Base-by-base conservation (phyloP, 2,888 invertebrate species). In the Homarus gammarus region DNA sequence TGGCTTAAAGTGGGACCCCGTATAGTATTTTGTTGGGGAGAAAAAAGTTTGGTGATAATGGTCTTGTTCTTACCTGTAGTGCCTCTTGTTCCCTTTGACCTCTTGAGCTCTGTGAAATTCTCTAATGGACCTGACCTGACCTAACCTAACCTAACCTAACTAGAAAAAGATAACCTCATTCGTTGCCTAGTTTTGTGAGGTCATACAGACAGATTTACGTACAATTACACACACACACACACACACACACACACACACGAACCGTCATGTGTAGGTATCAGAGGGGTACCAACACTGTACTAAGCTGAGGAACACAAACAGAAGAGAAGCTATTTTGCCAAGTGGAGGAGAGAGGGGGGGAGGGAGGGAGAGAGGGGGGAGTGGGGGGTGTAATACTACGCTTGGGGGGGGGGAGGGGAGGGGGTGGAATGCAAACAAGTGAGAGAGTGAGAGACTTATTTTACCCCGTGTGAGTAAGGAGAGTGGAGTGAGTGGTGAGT, bases 211-310 rank as follows among this genome's bases (percentile, higher is more conserved):
- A 72, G 2, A 72, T 33, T 31, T 15, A 72, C 27, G 31, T 15
- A 72, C 27, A 31, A 2, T 31, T 5, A 72, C 72, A 72, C 72
- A 72, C 72, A 72, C 72, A 72, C 72, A 72, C 72, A 72, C 72
- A 72, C 72, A 72, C 72, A 72, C 72, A 72, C 72, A 33, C 33
- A 72, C 27, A 27, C 33, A 15, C 2, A 22, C 38, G 12, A 27
- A 68, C 12, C 27, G 12, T 68, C 68, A 12, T 22, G 8, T 33
- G 6, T 44, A 44, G 44, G 10, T 27, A 31, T 72, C 2, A 18
- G 38, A 5, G n/a, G n/a, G n/a, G n/a, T n/a, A n/a, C n/a, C 33
- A 33, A 33, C 72, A 33, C 72, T 72, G 18, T 33, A 31, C 72
- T 72, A 2, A 31, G 15, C 72, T 44, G 44, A 8, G 44, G 44